Evolutionary conservation across 2,888 invertebrate genomes (phyloP).

Genomic region (Drosophila meridiana): DNA sequence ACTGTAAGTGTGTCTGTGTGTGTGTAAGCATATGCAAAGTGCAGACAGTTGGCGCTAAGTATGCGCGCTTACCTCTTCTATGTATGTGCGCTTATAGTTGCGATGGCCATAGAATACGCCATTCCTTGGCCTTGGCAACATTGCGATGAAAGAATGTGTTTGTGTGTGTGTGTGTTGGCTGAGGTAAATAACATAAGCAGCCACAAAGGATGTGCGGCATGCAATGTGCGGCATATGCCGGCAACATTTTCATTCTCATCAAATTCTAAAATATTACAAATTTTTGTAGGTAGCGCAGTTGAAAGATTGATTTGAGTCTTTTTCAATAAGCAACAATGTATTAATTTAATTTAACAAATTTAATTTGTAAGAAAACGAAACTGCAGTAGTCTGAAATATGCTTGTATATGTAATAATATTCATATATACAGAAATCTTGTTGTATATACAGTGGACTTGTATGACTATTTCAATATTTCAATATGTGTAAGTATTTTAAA

Average conservation of each 20-base stretch:
- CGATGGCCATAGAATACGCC: constrained; percentile 19
- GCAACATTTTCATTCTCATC: not conserved
- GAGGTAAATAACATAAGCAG: constrained; percentile 14
- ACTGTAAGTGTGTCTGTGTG: not conserved
- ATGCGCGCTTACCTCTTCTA: constrained; percentile 34
- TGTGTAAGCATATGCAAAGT: constrained; percentile 43
- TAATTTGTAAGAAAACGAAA: not conserved
- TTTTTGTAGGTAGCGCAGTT: not conserved
- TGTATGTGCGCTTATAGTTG: not conserved
- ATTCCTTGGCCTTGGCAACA: constrained; percentile 45
- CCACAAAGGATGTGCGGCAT: constrained; percentile 15
- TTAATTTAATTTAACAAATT: not conserved
- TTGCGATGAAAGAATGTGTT: not conserved
- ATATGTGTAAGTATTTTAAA: too few species aligned
- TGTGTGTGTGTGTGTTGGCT: not conserved
- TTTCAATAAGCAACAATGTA: not conserved
- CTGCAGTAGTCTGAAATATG: too few species aligned
- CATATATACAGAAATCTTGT: too few species aligned
- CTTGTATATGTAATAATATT: too few species aligned
- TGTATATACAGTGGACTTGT: too few species aligned
- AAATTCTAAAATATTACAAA: not conserved
- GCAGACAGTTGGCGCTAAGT: constrained; percentile 50
- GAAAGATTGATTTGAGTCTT: not conserved
- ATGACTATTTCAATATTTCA: too few species aligned
- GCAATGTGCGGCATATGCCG: constrained; percentile 5